phyloP scores from a whole-genome alignment of 2,113 vertebrate genomes.

The Periophthalmus modestus region DNA sequence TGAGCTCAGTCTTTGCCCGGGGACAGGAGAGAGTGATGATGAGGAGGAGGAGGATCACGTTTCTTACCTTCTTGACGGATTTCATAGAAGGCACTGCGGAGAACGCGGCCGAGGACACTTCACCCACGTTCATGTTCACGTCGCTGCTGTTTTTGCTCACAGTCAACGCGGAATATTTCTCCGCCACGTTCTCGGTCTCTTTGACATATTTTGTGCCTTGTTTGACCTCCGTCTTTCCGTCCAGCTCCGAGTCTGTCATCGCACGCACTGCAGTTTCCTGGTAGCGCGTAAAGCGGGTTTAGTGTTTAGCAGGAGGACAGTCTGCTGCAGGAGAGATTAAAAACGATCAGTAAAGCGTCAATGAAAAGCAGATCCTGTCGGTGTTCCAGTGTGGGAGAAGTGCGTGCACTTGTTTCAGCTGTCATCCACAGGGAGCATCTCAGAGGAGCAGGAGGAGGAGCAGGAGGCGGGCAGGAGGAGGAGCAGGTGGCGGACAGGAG shows the following conservation, averaged over 20 bases:
- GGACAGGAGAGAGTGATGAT: conserved; percentile 22
- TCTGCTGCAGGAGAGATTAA: conserved; percentile 28
- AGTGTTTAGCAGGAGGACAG: neutral
- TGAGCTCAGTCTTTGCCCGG: neutral
- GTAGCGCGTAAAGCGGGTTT: conserved; percentile 3
- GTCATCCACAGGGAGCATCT: conserved; percentile 68
- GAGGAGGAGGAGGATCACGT: conserved; percentile 23
- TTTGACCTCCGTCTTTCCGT: conserved; percentile 76
- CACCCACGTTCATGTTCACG: conserved; percentile 77
- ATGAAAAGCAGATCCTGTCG: conserved; percentile 2
- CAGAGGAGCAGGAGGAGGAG: conserved; percentile 39
- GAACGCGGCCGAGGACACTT: conserved; percentile 78
- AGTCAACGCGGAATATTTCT: conserved; percentile 80
- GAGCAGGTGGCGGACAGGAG: neutral
- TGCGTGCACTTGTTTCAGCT: conserved; percentile 36
- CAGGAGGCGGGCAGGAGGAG: conserved; percentile 55
- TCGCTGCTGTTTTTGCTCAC: conserved; percentile 80
- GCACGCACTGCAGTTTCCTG: conserved; percentile 39
- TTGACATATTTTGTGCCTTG: conserved; percentile 84
- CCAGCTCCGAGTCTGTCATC: conserved; percentile 74
- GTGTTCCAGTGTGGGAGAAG: conserved; percentile 22
- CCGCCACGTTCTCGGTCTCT: conserved; percentile 82
- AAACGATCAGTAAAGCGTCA: conserved; percentile 1
- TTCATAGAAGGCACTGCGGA: conserved; percentile 79
- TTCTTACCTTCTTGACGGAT: conserved; percentile 81